phyloP scores from a whole-genome alignment of 1,140 invertebrate genomes.

The Eciton burchellii region DNA sequence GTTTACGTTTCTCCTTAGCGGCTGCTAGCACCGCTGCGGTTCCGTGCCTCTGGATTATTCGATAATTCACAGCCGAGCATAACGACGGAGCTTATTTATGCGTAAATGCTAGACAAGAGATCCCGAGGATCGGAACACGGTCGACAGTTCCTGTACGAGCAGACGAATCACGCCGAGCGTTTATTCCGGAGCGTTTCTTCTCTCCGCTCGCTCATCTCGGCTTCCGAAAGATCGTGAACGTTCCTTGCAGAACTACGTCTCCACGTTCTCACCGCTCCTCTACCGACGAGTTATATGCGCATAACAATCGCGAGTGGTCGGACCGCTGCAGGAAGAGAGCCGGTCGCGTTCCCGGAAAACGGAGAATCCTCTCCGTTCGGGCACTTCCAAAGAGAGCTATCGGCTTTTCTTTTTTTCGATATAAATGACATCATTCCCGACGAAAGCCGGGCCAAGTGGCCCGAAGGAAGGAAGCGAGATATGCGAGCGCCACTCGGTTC shows the following conservation, averaged over 20 bases:
- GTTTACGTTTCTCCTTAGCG: not conserved
- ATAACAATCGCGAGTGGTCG: not conserved
- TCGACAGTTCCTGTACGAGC: too few relatives aligned
- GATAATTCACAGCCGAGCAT: not conserved
- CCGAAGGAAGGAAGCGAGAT: not conserved
- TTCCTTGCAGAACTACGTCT: not conserved
- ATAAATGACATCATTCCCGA: constrained; percentile 47
- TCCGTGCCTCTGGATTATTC: not conserved
- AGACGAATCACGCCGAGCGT: not conserved
- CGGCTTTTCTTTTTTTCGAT: constrained; percentile 6
- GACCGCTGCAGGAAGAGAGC: not conserved
- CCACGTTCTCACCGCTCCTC: not conserved
- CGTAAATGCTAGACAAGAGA: not conserved
- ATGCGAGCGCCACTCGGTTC: constrained; percentile 16
- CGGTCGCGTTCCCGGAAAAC: constrained; percentile 30
- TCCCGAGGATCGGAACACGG: not conserved
- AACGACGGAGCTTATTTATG: not conserved
- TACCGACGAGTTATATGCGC: not conserved
- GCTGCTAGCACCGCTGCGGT: not conserved
- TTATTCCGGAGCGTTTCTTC: not conserved
- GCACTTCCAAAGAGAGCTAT: not conserved
- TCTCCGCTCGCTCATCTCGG: not conserved
- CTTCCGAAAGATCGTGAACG: not conserved
- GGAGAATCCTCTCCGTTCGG: constrained; percentile 8
- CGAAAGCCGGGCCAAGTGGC: constrained; percentile 11